phyloP scores from a whole-genome alignment of 1,140 invertebrate genomes.

The Drosophila virilis region DNA sequence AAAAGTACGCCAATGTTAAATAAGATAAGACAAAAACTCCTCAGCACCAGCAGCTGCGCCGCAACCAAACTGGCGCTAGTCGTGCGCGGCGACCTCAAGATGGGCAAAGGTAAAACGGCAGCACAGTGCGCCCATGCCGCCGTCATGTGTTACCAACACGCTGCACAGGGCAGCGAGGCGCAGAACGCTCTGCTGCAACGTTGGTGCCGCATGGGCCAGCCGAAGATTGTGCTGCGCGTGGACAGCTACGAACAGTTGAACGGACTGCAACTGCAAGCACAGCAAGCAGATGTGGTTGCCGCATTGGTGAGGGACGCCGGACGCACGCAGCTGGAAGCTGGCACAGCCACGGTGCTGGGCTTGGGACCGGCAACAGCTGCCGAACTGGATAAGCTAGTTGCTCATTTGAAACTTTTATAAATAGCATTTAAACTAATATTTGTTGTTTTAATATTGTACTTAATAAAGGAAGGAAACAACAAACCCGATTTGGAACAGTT shows the following conservation, averaged over 20 bases:
- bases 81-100: slow-evolving; percentile 90
- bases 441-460: slow-evolving; percentile 11
- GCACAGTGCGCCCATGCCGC: slow-evolving; percentile 93
- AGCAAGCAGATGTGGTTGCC: slow-evolving; percentile 86
- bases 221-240: slow-evolving; percentile 89
- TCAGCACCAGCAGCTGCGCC: slow-evolving; percentile 36
- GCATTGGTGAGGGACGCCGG: slow-evolving; percentile 91
- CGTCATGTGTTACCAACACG: slow-evolving; percentile 87
- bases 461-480: slow-evolving; percentile 24
- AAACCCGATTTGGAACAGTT: not conserved
- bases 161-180: slow-evolving; percentile 83
- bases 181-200: slow-evolving; percentile 84
- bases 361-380: slow-evolving; percentile 89
- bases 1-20: slow-evolving; percentile 79
- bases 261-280: slow-evolving; percentile 85
- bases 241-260: slow-evolving; percentile 85
- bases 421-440: slow-evolving; percentile 6
- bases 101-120: slow-evolving; percentile 93
- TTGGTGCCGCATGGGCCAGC: slow-evolving; percentile 90
- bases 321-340: slow-evolving; percentile 88
- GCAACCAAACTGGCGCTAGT: slow-evolving; percentile 90
- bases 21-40: slow-evolving; percentile 60
- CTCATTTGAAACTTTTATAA: slow-evolving; percentile 89
- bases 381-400: slow-evolving; percentile 89
- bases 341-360: slow-evolving; percentile 90